phyloP scores from a whole-genome alignment of 2,888 invertebrate species.

The Clitarchus hookeri region DNA sequence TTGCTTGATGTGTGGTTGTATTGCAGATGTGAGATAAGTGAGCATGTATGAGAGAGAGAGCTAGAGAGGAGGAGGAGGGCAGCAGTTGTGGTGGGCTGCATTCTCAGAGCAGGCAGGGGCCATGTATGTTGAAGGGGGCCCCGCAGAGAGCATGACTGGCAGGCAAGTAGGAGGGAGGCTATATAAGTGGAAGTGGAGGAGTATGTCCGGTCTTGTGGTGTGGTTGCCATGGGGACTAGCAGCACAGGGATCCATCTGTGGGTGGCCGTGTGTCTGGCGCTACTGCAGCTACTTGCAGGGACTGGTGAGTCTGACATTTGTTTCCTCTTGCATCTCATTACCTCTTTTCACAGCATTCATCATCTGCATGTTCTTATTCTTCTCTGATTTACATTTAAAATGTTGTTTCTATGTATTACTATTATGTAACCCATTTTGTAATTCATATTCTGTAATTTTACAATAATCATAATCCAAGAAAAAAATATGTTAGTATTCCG shows the following conservation, averaged over 20 bases:
- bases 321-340: neutral
- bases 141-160: neutral
- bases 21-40: too few relatives aligned
- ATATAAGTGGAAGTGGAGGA: neutral
- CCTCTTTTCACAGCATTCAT: too few relatives aligned
- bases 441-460: too few relatives aligned
- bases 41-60: too few relatives aligned
- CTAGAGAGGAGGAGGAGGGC: neutral
- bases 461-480: too few relatives aligned
- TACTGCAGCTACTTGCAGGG: neutral
- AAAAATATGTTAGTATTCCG: too few relatives aligned
- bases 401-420: too few relatives aligned
- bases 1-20: too few relatives aligned
- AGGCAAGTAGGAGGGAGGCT: neutral
- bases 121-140: neutral
- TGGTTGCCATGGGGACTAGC: neutral
- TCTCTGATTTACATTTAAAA: too few relatives aligned
- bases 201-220: neutral
- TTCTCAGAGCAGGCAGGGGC: neutral
- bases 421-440: too few relatives aligned
- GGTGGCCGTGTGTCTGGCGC: neutral
- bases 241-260: neutral
- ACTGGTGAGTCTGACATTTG: neutral
- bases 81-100: neutral
- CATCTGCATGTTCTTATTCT: too few relatives aligned